Evolutionary conservation across 2,797 vertebrate species (phyloP).

Genomic region (Nasua narica): DNA sequence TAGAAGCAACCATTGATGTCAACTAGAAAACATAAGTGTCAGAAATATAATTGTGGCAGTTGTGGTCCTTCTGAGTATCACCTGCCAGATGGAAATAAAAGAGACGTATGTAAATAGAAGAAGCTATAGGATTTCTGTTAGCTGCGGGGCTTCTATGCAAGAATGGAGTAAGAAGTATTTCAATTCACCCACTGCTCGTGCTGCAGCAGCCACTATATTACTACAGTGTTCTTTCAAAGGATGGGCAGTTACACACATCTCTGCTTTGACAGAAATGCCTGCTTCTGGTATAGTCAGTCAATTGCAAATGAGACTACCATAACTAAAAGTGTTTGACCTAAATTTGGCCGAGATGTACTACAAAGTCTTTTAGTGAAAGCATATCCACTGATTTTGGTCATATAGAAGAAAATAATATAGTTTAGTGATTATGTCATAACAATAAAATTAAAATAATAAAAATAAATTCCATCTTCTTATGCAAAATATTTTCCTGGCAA

Average conservation of each 20-base stretch:
- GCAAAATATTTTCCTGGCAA: constrained; percentile 49
- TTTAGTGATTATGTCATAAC: background rate
- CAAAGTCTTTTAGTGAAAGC: background rate
- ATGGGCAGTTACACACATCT: background rate
- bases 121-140: background rate
- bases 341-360: constrained; percentile 28
- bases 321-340: background rate
- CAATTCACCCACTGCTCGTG: background rate
- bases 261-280: background rate
- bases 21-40: background rate
- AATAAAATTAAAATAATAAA: constrained; percentile 14
- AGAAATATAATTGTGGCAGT: background rate
- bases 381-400: background rate
- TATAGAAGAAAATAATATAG: background rate
- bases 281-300: constrained; percentile 43
- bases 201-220: background rate
- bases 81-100: constrained; percentile 22
- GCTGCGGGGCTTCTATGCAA: background rate
- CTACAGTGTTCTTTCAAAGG: background rate
- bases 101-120: constrained; percentile 11
- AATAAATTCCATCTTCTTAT: constrained; percentile 6
- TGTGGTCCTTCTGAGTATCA: constrained; percentile 14
- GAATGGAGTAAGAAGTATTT: background rate
- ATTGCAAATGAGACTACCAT: constrained; percentile 18
- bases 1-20: background rate